Base-by-base conservation (phyloP, 2,797 vertebrate species). In the Notolepis coatsorum region DNA sequence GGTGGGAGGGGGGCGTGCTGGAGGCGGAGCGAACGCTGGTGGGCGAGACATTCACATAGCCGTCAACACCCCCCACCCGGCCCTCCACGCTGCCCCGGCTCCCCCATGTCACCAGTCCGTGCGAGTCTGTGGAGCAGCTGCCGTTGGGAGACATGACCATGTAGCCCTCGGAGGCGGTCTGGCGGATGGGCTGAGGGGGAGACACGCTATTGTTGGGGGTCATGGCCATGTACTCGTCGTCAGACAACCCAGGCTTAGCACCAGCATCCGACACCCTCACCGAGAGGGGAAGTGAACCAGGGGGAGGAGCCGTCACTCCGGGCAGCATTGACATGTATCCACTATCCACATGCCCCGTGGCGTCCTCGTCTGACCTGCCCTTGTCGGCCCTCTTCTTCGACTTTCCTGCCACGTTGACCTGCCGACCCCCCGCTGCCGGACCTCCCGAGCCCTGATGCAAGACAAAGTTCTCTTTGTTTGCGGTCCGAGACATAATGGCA, bases 11-110 rank as follows among this genome's bases (percentile, higher is more conserved):
- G 0, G 91, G 88, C 0, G 85, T 92, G 67, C 87, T 92, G 59
- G 88, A 91, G 77, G 94, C 93, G 0, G 91, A 92, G 42, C 83
- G 90, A 65, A 91, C 88, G 80, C 90, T 93, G 45, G 88, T 82
- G 0, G 94, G 93, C 3, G 93, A 96, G 90, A 95, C 92, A 85
- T 94, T 94, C 91, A 95, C 88, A 49, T 96, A 96, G 73, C 95
- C n/a, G n/a, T n/a, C n/a, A n/a, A n/a, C 93, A 0, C 91, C 82
- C 45, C 75, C 77, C 2, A 78, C 81, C 28, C 82, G 84, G 77
- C 89, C 88, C 75, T 93, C 92, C 76, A 89, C 63, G 69, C 86
- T 75, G 69, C 75, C 69, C 49, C 89, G 81, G 83, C 89, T 85
- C 1, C 91, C 89, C 93, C 92, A 93, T 73, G 89, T 87, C 42